Conservation (phyloP, 2,888 invertebrate species). For the Clunio marinus region DNA sequence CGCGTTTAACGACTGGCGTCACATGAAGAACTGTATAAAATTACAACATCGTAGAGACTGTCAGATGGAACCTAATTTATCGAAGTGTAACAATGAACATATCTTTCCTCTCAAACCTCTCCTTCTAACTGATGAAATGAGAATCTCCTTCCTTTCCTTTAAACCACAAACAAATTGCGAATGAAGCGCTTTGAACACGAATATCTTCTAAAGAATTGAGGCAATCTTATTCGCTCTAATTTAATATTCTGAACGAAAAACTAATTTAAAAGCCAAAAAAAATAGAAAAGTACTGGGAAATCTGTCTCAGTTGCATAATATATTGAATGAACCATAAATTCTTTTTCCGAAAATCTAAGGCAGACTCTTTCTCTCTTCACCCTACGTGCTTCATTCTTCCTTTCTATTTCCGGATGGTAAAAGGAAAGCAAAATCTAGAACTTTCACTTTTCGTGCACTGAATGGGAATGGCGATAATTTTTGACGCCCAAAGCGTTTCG, state of each 20-base stretch:
- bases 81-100: background rate
- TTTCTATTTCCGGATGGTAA: background rate
- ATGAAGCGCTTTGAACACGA: background rate
- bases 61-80: slow-evolving; percentile 23
- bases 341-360: no score
- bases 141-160: background rate
- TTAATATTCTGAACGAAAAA: slow-evolving; percentile 36
- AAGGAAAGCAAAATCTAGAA: slow-evolving; percentile 17
- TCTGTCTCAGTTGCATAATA: slow-evolving; percentile 33
- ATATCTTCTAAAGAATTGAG: background rate
- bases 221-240: slow-evolving; percentile 25
- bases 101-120: background rate
- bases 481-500: background rate
- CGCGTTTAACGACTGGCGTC: no score
- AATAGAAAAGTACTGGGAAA: background rate
- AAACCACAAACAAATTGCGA: slow-evolving; percentile 29
- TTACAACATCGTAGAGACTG: no score
- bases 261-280: slow-evolving; percentile 27
- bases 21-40: no score
- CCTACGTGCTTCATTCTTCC: slow-evolving; percentile 5
- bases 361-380: background rate
- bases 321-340: slow-evolving; percentile 33
- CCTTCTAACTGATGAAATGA: background rate
- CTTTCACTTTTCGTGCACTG: slow-evolving; percentile 28
- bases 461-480: slow-evolving; percentile 1